Evolutionary conservation across 2,888 invertebrate species (phyloP), one percentile per base, ranked within the genome.

Genomic region (Ophioninae sp.): DNA sequence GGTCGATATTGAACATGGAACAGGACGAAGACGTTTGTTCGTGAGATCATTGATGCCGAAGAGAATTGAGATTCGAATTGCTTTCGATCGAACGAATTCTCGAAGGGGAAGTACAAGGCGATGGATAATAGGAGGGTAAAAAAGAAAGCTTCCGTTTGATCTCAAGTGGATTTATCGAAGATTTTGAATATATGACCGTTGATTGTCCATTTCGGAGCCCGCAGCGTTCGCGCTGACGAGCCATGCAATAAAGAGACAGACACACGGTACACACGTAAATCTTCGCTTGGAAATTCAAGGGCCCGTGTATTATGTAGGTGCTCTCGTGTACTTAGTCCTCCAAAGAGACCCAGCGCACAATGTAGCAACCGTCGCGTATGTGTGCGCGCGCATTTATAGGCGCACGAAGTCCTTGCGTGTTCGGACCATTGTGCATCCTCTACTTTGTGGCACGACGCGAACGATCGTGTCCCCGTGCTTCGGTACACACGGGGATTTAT

Each of bases 251-350:
- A 77, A 77, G 30, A 39, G 62, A 67, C 74, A 70, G 79, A 81
- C 75, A 72, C 59, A 81, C 75, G 75, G 59, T 68, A 88, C 86
- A 87, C 85, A 84, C 88, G 13, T 1, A 39, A 91, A 90, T 91
- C 91, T 91, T 89, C 87, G 86, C 88, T 87, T n/a, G 86, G 85
- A 90, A 90, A 91, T 89, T 91, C 90, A 90, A 91, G 89, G 90
- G 89, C 87, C 88, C 89, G 87, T 89, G 88, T 87, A 89, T 88
- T 89, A 87, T 88, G 86, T 86, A 87, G 87, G 67, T 57, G 61
- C 74, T 69, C 67, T 65, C 80, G 80, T 81, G 77, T 83, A 81
- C 70, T 73, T 78, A 81, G 81, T 64, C 67, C 77, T 81, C 39
- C 72, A 62, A 57, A 61, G 77, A 81, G 72, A 57, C 23, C 64